Evolutionary conservation across 1,140 invertebrate species (phyloP), one percentile per base, ranked within the genome.

Genomic region (Brachionus sp.): DNA sequence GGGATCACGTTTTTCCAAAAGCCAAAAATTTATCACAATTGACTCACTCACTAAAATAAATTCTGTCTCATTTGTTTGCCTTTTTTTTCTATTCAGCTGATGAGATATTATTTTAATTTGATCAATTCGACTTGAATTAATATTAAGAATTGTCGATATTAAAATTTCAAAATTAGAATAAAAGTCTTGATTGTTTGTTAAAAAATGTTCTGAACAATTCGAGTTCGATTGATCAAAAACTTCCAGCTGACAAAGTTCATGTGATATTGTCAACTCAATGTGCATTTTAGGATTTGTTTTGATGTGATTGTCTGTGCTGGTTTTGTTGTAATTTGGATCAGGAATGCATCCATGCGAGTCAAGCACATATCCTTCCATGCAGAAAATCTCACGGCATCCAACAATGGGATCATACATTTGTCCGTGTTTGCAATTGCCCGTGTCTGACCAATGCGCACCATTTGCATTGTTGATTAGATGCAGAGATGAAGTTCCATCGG

Each of bases 341-440:
- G n/a, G 35, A 25, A 82, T 57, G 25, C 80, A 82, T 0, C 57
- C 57, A 33, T 39, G 44, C n/a, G 57, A 19, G 46, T 33, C 16
- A 9, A 82, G 42, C 16, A 29, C 50, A 19, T 68, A 82, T 25
- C 57, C 57, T 68, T 82, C 80, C 23, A 66, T 35, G 33, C 80
- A 82, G 23, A 66, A 82, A n/a, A 82, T 70, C 23, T 82, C 80
- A 3, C 80, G 57, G 23, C 80, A 82, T 46, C 80, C 80, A 33
- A 19, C 42, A 9, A 66, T 23, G 19, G 80, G 80, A 35, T 82
- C 80, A 35, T 66, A 82, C 25, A 82, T 66, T 82, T 82, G 80
- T 12, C 80, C 80, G 35, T 82, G 57, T 33, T 70, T 62, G 29
- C 80, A 82, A 82, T 66, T n/a, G 10, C 80, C 80, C 6, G 12